phyloP scores from a whole-genome alignment of 2,888 invertebrate species.

The Caenorhabditis doughertyi region DNA sequence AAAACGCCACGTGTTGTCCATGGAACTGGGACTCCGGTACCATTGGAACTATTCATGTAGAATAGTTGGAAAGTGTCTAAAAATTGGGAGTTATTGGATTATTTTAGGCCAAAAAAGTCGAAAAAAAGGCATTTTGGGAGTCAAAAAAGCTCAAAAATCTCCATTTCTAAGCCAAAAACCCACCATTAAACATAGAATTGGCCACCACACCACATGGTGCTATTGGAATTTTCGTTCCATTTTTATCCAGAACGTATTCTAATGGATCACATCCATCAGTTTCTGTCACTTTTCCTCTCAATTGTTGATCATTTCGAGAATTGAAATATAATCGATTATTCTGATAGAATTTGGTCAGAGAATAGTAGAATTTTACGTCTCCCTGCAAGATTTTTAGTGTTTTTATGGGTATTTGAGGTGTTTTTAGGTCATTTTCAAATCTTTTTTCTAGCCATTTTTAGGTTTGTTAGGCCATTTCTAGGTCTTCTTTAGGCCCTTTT shows the following conservation, averaged over 20 bases:
- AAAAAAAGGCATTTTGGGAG: too few relatives aligned
- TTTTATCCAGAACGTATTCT: conserved; percentile 40
- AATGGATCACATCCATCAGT: conserved; percentile 81
- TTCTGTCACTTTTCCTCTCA: conserved; percentile 86
- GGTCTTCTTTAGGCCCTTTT: too few relatives aligned
- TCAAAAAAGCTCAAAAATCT: too few relatives aligned
- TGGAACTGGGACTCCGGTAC: conserved; percentile 10
- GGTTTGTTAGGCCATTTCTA: too few relatives aligned
- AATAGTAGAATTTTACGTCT: conserved; percentile 97
- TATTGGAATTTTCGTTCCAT: conserved; percentile 85
- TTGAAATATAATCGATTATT: conserved; percentile 98
- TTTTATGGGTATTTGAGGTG: background rate
- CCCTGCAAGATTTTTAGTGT: conserved; percentile 67
- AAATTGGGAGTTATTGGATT: conserved; percentile 2
- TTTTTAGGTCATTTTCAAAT: too few relatives aligned
- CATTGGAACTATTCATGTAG: conserved; percentile 29
- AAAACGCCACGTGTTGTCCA: conserved; percentile 87
- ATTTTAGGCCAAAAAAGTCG: background rate
- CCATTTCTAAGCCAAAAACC: too few relatives aligned
- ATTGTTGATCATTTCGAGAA: conserved; percentile 92
- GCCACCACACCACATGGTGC: conserved; percentile 99
- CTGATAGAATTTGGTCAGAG: conserved; percentile 96
- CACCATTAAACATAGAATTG: conserved; percentile 97
- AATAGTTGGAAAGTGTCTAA: conserved; percentile 67
- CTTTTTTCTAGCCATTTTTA: too few relatives aligned